Evolutionary conservation across 2,113 vertebrate genomes (phyloP), one percentile per base, ranked within the genome.

Genomic region (Shinisaurus crocodilurus): DNA sequence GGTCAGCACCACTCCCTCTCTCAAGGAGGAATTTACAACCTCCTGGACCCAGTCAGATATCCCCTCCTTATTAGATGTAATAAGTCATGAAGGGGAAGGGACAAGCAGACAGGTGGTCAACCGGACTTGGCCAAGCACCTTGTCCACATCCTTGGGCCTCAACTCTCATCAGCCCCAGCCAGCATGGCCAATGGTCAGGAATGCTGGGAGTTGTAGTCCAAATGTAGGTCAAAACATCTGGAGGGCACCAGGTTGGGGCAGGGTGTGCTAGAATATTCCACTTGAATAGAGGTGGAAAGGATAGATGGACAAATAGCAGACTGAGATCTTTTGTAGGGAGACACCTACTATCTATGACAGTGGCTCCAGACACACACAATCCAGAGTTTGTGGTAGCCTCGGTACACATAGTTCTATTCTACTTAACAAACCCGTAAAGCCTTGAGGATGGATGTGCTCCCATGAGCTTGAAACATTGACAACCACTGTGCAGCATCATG

Each of bases 401-500:
- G 2, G 10, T 15, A 18, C 6, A n/a, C 8, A 45, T 12, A 6
- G 1, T 67, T 80, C 12, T 40, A 32, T 29, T 3, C n/a, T 15
- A 43, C 9, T 80, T 74, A 63, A 96, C 96, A 93, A 90, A 97
- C 98, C 98, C 97, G 94, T 18, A 98, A 86, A n/a, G 97, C 98
- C 57, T 92, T 88, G 79, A 98, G 96, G 91, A 97, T 93, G 45
- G 96, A 96, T 12, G 98, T 98, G 88, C 77, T 96, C 1, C 98
- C 98, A 2, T 97, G 92, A 29, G 98, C 96, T 0, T 32, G 89
- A 54, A 98, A 95, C 1, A 25, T 94, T 74, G 97, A 94, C 45
- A 96, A 92, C 98, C 98, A 98, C 27, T 96, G 97, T 76, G 97
- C 95, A 6, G 98, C 98, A 48, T 97, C 94, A 0, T 95, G 97